Conservation (phyloP, 2,113 vertebrate genomes). For the Lamprotornis superbus region DNA sequence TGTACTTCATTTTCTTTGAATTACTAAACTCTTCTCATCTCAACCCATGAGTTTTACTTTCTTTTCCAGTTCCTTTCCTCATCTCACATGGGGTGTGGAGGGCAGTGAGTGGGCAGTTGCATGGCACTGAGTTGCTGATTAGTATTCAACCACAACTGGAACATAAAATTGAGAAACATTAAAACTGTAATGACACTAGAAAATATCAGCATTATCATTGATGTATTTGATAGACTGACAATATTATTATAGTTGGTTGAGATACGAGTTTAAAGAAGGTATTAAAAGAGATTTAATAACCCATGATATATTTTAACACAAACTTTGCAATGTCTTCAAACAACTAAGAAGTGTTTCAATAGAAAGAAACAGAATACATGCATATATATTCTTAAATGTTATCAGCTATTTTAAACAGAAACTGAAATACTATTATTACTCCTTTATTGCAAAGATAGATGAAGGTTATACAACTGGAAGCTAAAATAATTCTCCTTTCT, state of each 20-base stretch:
- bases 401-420: neutral
- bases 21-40: neutral
- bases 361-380: neutral
- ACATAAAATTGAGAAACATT: neutral
- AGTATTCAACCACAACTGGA: neutral
- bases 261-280: neutral
- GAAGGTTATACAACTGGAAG: neutral
- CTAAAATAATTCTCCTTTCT: neutral
- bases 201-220: neutral
- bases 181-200: neutral
- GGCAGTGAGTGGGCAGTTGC: neutral
- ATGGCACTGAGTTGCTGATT: neutral
- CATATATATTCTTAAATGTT: neutral
- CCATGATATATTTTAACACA: neutral
- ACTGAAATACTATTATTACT: neutral
- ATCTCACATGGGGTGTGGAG: neutral
- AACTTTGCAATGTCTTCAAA: neutral
- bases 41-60: neutral
- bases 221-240: neutral
- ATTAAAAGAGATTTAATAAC: neutral
- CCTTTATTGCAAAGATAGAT: neutral
- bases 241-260: neutral
- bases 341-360: neutral
- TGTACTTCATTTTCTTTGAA: neutral
- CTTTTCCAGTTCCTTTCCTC: neutral